A percentile compares a stretch with the other conserved stretches of the same genome.
phyloP scores from a whole-genome alignment of 2,113 vertebrate species.

The Lichenostomus cassidix region DNA sequence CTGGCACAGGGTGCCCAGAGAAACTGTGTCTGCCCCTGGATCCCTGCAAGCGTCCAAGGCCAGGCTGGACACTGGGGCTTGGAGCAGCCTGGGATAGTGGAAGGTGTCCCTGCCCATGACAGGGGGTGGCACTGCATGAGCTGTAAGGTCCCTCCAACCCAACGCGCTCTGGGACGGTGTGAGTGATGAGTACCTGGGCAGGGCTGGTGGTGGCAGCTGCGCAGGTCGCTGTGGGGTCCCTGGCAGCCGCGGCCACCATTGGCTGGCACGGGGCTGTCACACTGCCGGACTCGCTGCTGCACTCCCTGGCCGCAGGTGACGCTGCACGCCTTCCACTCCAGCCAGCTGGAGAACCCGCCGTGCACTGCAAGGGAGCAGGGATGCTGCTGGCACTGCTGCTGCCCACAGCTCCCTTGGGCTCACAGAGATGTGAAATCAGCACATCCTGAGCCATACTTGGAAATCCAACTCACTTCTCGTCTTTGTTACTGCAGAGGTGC shows the following conservation, averaged over 20 bases:
- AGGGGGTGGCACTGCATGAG: not conserved
- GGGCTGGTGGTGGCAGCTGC: conserved; percentile 81
- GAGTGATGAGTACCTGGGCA: conserved; percentile 83
- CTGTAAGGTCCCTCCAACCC: not conserved
- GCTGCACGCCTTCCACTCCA: conserved; percentile 87
- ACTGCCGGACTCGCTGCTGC: conserved; percentile 85
- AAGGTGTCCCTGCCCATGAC: not conserved
- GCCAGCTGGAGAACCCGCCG: conserved; percentile 90
- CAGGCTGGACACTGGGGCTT: accelerated
- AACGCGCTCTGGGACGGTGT: accelerated
- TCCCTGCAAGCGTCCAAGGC: accelerated
- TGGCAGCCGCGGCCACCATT: conserved; percentile 86
- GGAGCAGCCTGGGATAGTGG: accelerated
- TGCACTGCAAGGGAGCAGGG: conserved; percentile 79
- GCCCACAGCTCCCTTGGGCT: not conserved
- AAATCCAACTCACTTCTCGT: accelerated
- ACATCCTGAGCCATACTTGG: not conserved
- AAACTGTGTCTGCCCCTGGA: not conserved
- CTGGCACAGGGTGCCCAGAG: not conserved
- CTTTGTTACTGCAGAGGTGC: not conserved
- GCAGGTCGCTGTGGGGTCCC: conserved; percentile 75
- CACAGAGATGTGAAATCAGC: not conserved
- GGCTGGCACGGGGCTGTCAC: conserved; percentile 87
- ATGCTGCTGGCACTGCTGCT: no score
- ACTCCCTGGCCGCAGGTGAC: conserved; percentile 86